These are phyloP conservation scores for Rugalucina vietnamica DNA, from an alignment of 2,888 invertebrate species.

Conservation along the genomic window DNA sequence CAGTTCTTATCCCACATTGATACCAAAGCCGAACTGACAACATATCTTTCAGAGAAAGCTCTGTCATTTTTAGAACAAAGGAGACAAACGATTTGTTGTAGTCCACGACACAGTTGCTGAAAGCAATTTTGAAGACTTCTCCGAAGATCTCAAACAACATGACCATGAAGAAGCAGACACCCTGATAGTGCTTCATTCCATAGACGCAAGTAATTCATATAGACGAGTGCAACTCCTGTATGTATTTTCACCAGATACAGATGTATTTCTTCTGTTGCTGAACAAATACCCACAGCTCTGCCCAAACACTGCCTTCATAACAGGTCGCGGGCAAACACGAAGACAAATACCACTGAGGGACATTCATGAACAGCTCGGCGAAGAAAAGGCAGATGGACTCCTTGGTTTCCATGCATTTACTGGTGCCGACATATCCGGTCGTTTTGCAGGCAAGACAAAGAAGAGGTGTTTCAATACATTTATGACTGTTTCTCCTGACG, in stretches of 20 bases:
- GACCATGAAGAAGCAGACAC: constrained; percentile 2
- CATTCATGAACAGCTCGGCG: not conserved
- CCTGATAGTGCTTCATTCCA: not conserved
- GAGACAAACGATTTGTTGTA: not conserved
- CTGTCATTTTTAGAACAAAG: not conserved
- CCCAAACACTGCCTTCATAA: not conserved
- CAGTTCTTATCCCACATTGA: constrained; percentile 8
- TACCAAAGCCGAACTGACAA: constrained; percentile 2
- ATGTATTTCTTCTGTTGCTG: not conserved
- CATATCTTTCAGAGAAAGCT: not conserved
- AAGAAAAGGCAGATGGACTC: not conserved
- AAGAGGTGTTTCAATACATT: not conserved
- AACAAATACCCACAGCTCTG: constrained; percentile 1
- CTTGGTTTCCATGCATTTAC: constrained; percentile 3
- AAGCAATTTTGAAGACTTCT: not conserved
- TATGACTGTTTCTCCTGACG: not conserved
- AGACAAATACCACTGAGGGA: not conserved
- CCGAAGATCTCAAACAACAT: not conserved
- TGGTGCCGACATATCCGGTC: not conserved
- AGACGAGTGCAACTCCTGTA: not conserved
- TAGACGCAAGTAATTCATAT: not conserved
- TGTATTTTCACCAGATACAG: not conserved
- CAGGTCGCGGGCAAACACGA: not conserved
- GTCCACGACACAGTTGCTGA: constrained; percentile 3
- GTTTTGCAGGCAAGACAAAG: not conserved